Conservation (phyloP, 2,797 vertebrate species). For the Trichosurus vulpecula region DNA sequence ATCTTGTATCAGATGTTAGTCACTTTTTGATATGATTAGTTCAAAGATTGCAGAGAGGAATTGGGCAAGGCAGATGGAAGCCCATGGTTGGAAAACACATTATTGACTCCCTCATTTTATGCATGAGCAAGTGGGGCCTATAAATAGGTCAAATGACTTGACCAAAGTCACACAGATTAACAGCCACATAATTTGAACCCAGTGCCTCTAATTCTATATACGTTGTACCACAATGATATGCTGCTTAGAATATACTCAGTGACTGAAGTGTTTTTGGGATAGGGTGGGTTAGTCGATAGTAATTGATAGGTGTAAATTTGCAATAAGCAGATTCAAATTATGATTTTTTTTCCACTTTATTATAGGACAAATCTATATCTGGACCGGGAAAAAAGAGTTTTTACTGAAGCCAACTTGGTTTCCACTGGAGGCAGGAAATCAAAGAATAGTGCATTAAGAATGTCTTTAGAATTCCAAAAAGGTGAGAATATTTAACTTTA, state of each 20-base stretch:
- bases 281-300: not conserved
- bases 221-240: not conserved
- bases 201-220: not conserved
- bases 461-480: conserved; percentile 94
- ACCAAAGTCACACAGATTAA: not conserved
- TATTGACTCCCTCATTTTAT: not conserved
- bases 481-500: conserved; percentile 82
- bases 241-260: not conserved
- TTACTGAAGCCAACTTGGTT: conserved; percentile 84
- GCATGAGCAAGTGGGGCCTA: not conserved
- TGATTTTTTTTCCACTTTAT: conserved; percentile 51
- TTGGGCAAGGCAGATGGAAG: not conserved
- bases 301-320: conserved; percentile 6
- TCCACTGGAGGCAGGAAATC: conserved; percentile 84
- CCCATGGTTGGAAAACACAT: not conserved
- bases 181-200: not conserved
- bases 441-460: conserved; percentile 89
- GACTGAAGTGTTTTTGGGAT: not conserved
- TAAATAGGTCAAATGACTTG: not conserved
- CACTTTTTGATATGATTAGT: not conserved
- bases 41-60: conserved; percentile 2
- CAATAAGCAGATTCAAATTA: conserved; percentile 16
- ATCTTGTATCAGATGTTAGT: not conserved
- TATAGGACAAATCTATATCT: conserved; percentile 91
- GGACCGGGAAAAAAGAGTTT: conserved; percentile 91